These are phyloP conservation scores for Artemia sinica DNA, from an alignment of 2,888 invertebrate genomes.

Conservation along the genomic window DNA sequence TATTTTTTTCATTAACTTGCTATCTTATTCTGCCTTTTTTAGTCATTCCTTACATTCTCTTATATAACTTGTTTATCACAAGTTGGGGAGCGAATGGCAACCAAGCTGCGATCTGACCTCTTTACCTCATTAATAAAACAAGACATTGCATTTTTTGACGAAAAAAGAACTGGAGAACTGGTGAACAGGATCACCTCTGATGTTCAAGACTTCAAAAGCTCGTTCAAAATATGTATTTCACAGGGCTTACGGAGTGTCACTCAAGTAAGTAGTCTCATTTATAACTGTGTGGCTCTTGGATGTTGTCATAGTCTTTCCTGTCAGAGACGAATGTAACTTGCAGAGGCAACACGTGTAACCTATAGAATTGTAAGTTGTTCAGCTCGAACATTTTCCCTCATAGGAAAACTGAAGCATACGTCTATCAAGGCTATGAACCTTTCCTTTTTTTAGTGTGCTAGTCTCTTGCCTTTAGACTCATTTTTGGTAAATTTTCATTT, in stretches of 20 bases:
- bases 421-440: no score
- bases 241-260: slow-evolving; percentile 72
- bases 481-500: no score
- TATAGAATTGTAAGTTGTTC: no score
- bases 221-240: slow-evolving; percentile 80
- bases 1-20: slow-evolving; percentile 8
- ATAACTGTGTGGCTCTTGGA: background rate
- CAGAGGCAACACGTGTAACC: no score
- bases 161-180: slow-evolving; percentile 74
- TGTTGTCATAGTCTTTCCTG: no score
- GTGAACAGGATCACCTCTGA: slow-evolving; percentile 78
- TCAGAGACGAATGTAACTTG: no score
- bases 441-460: no score
- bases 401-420: no score
- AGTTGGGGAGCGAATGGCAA: slow-evolving; percentile 73
- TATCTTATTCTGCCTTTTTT: slow-evolving; percentile 27
- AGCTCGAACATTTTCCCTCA: no score
- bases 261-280: slow-evolving; percentile 42
- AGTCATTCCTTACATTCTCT: slow-evolving; percentile 69
- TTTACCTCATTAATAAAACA: slow-evolving; percentile 67
- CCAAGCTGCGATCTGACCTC: slow-evolving; percentile 57
- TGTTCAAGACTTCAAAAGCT: slow-evolving; percentile 91
- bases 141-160: slow-evolving; percentile 78
- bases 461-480: no score
- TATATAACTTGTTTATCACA: slow-evolving; percentile 73